A percentile compares a stretch with the other conserved stretches of the same genome.
Evolutionary conservation across 2,113 vertebrate species (phyloP).

Genomic region (Cryptotis parvus): DNA sequence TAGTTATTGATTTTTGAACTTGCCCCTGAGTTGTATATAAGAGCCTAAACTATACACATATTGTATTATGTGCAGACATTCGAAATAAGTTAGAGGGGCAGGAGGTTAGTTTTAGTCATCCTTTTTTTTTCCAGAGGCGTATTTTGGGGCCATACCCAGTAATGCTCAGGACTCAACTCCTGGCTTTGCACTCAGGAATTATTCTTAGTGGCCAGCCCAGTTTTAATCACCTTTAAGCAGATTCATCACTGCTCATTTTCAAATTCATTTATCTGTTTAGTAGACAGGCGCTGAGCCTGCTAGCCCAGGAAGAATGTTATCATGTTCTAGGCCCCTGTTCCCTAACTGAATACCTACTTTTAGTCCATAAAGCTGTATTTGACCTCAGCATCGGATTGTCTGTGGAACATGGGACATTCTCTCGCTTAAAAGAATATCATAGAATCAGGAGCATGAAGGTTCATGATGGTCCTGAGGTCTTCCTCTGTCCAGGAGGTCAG

Average conservation of each 20-base stretch:
- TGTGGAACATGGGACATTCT: neutral
- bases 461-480: neutral
- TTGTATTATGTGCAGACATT: neutral
- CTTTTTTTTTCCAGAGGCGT: too few relatives aligned
- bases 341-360: neutral
- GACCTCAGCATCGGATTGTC: neutral
- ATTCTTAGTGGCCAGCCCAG: too few relatives aligned
- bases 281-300: too few relatives aligned
- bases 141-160: too few relatives aligned
- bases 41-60: neutral
- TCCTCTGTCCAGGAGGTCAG: too few relatives aligned
- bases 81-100: neutral
- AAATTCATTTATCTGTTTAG: neutral
- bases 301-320: neutral
- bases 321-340: too few relatives aligned
- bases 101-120: too few relatives aligned
- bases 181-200: too few relatives aligned
- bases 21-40: neutral
- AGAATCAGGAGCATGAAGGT: slow-evolving; percentile 7
- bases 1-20: neutral
- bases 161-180: too few relatives aligned
- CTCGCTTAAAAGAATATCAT: neutral
- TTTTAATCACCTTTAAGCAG: neutral
- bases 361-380: neutral
- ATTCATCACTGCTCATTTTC: neutral